phyloP scores from a whole-genome alignment of 2,113 vertebrate species.

The Podocnemis expansa region DNA sequence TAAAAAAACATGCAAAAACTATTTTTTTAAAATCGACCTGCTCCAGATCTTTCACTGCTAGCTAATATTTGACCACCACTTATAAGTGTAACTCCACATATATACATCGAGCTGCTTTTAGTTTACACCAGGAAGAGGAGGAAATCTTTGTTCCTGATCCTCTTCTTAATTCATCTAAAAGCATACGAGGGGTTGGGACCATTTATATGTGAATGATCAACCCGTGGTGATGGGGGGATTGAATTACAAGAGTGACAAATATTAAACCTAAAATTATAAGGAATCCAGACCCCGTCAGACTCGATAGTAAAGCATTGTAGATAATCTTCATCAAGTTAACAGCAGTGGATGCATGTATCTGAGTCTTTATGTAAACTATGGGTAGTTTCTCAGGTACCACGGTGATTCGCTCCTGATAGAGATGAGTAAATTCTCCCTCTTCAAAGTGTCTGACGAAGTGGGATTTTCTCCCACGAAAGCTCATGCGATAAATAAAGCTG shows the following conservation, averaged over 20 bases:
- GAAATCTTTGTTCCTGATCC: not conserved
- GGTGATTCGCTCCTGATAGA: too few species aligned
- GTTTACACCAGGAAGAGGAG: not conserved
- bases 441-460: too few species aligned
- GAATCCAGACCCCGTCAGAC: not conserved
- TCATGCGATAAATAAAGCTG: too few species aligned
- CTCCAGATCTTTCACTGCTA: not conserved
- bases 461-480: too few species aligned
- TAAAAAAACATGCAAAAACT: not conserved
- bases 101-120: not conserved
- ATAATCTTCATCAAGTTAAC: not conserved
- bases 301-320: not conserved
- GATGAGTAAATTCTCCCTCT: too few species aligned
- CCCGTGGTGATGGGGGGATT: not conserved
- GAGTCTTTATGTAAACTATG: not conserved
- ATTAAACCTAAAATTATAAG: not conserved
- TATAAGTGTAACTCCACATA: not conserved
- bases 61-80: not conserved
- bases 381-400: not conserved
- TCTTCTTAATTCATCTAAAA: not conserved
- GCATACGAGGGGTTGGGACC: not conserved
- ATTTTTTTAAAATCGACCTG: not conserved
- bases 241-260: not conserved
- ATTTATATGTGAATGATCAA: not conserved
- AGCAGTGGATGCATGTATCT: not conserved